phyloP scores from a whole-genome alignment of 2,888 invertebrate genomes.

The Dynastes tityus region DNA sequence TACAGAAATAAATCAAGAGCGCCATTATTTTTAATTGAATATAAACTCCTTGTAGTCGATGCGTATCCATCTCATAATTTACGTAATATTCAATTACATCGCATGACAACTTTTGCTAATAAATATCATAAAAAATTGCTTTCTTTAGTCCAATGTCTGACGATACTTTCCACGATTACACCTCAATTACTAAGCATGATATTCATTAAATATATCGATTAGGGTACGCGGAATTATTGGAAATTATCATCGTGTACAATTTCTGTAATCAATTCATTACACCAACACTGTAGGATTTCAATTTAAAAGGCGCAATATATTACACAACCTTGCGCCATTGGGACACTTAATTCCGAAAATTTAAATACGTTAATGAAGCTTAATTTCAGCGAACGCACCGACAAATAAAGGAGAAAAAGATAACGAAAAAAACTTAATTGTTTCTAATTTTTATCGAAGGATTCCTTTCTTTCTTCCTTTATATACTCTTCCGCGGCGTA shows the following conservation, averaged over 20 bases:
- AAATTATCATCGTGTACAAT: background rate
- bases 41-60: too few relatives aligned
- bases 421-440: slow-evolving; percentile 14
- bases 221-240: background rate
- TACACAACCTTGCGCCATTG: slow-evolving; percentile 15
- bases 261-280: slow-evolving; percentile 26
- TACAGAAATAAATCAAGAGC: too few relatives aligned
- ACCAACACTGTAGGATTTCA: background rate
- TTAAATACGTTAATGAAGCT: slow-evolving; percentile 38
- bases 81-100: background rate
- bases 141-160: too few relatives aligned
- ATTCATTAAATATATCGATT: slow-evolving; percentile 19
- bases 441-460: slow-evolving; percentile 27
- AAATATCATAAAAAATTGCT: too few relatives aligned
- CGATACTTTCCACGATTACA: background rate
- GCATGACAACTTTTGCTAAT: background rate
- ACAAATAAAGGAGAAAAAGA: background rate
- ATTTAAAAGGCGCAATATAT: slow-evolving; percentile 10
- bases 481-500: background rate
- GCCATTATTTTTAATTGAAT: too few relatives aligned
- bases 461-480: background rate
- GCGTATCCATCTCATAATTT: background rate
- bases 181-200: slow-evolving; percentile 8
- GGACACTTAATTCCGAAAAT: slow-evolving; percentile 35
- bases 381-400: slow-evolving; percentile 22